These are phyloP conservation scores for Phymorhynchus buccinoides DNA, from an alignment of 1,140 invertebrate genomes.

Conservation along the genomic window DNA sequence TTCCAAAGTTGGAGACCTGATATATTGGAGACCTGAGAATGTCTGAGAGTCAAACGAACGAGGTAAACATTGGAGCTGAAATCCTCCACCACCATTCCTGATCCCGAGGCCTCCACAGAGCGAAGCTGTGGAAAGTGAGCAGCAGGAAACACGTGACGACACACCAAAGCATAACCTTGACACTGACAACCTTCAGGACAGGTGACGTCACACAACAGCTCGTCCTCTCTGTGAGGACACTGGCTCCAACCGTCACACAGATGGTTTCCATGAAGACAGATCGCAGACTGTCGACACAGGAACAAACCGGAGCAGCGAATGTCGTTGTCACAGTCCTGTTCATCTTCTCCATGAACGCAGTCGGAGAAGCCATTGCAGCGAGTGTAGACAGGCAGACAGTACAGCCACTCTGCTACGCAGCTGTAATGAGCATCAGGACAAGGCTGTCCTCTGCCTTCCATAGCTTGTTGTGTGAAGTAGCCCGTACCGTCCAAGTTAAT, in stretches of 20 bases:
- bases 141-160: background rate
- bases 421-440: background rate
- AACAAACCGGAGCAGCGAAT: background rate
- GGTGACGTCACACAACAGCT: conserved; percentile 29
- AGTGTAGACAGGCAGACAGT: conserved; percentile 32
- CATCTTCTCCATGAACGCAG: conserved; percentile 33
- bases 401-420: background rate
- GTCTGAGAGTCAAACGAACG: conserved; percentile 22
- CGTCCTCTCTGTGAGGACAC: conserved; percentile 36
- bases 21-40: background rate
- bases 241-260: conserved; percentile 36
- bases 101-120: background rate
- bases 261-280: conserved; percentile 29
- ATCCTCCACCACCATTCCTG: background rate
- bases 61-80: background rate
- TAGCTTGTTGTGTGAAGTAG: background rate
- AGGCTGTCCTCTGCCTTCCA: background rate
- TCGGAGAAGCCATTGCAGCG: conserved; percentile 36
- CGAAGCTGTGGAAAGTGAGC: background rate
- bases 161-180: conserved; percentile 13
- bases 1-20: background rate
- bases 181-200: conserved; percentile 31
- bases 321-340: background rate
- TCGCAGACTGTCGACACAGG: conserved; percentile 12
- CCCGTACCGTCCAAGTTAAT: background rate